phyloP scores from a whole-genome alignment of 2,113 vertebrate genomes.

The Antigone vipio region DNA sequence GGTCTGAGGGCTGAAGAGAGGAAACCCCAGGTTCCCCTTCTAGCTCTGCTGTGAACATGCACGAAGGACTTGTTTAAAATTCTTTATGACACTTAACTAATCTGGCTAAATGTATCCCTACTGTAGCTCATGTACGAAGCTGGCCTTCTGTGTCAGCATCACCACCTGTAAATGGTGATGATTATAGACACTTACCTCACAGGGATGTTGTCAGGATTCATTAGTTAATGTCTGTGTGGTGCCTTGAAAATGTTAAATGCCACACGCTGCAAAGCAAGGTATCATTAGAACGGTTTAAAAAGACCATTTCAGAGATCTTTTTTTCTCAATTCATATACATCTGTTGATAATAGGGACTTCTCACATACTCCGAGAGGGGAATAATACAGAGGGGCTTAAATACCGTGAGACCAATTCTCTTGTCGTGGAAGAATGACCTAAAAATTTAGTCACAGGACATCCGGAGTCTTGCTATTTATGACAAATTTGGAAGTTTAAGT shows the following conservation, averaged over 20 bases:
- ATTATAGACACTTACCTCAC: constrained; percentile 4
- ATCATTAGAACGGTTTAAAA: not conserved
- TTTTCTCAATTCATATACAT: not conserved
- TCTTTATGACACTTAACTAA: constrained; percentile 4
- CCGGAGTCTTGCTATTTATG: not conserved
- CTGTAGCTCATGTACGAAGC: not conserved
- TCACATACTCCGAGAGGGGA: not conserved
- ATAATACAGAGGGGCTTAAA: not conserved
- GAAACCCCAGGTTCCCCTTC: not conserved
- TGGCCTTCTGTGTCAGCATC: not conserved
- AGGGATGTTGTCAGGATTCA: not conserved
- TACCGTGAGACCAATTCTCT: not conserved
- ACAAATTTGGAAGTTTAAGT: not conserved
- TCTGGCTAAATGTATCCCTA: not conserved
- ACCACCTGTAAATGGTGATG: constrained; percentile 10
- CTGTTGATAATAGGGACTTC: not conserved
- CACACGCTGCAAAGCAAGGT: not conserved
- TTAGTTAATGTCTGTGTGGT: not conserved
- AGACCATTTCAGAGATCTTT: not conserved
- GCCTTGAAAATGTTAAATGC: not conserved
- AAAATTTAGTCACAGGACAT: not conserved
- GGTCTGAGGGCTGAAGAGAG: not conserved
- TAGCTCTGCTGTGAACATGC: not conserved
- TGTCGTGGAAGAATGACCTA: not conserved
- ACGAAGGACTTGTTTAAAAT: not conserved